Evolutionary conservation across 2,113 vertebrate species (phyloP), one percentile per base, ranked within the genome.

Genomic region (Micronycteris hirsuta): DNA sequence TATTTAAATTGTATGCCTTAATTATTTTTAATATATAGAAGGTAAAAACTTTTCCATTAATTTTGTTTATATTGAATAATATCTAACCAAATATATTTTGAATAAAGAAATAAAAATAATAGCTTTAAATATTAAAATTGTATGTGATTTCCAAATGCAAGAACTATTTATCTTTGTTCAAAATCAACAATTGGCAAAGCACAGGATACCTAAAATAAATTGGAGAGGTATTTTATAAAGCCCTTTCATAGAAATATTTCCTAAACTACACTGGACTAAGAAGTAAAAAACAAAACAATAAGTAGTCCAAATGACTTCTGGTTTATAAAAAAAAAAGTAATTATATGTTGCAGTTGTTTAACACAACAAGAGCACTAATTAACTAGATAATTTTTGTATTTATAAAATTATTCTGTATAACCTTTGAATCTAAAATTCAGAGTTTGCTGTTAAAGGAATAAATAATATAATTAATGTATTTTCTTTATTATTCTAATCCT

Each of bases 391-490:
- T 28, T 85, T 80, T 92, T 89, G 36, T 87, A 63, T 73, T 54
- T 41, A 45, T 41, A 54, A 61, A 85, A 85, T 88, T 93, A 88
- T 93, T 88, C 47, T 80, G 89, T 89, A 71, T 74, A 74, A 58
- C 4, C 14, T 84, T 84, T 89, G 41, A 67, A 87, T 86, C 61
- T 74, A 83, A 89, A 74, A 33, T 90, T 90, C 22, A 93, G 76
- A 88, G 67, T 88, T 63, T 33, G 1, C 5, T 74, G 19, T 76
- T 89, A 81, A 86, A 88, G 54, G 22, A 93, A 38, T 63, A 33
- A 77, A 74, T 77, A 89, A 92, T 92, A 89, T 78, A 74, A 87
- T 89, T 73, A 76, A 91, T 58, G 6, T 28, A 7, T 83, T 92
- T 80, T 28, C 68, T 6, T 83, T 89, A 65, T 78, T 78, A 92